Base-by-base conservation (phyloP, 2,888 invertebrate species). In the Hydraecia micacea region DNA sequence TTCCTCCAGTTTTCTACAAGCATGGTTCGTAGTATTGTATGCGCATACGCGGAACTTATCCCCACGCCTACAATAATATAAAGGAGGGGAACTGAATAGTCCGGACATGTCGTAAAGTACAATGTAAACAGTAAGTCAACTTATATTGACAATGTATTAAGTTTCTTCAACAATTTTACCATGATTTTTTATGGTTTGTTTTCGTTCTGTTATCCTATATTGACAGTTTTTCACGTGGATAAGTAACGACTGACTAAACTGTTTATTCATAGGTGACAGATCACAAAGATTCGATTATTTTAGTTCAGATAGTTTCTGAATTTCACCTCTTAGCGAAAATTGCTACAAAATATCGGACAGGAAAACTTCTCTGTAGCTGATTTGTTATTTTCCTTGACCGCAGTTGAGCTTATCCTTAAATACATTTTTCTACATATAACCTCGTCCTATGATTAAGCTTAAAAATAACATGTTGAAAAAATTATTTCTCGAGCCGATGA, bases 11-110 rank as follows among this genome's bases (percentile, higher is more conserved):
- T 81, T 81, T 70, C 55, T 36, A 70, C 55, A 36, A 11, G 28
- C 46, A 5, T 42, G 1, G 3, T 72, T 65, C 63, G 25, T 79
- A 58, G 71, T 69, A 77, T 84, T 87, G n/a, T 84, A 69, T 60
- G 69, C 63, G 63, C 49, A 46, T 68, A 81, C 74, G 70, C 79
- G 60, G 69, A 79, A 75, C 18, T 71, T 62, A 75, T 83, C 83
- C 80, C 76, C 82, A 81, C 84, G 70, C 81, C 75, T 76, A 69
- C 75, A 73, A 76, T 78, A 74, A 76, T 66, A 76, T 74, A 76
- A 85, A 85, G 70, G 69, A 87, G 86, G 87, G 87, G 85, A 78
- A 81, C 58, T 77, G 77, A 87, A 85, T 81, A 71, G 75, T 68
- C 75, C 70, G 75, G 75, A 80, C 49, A 74, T 70, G 70, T 69